Base-by-base conservation (phyloP, 53 echinoderm and acorn worm genomes). In the Stichopus horrens region DNA sequence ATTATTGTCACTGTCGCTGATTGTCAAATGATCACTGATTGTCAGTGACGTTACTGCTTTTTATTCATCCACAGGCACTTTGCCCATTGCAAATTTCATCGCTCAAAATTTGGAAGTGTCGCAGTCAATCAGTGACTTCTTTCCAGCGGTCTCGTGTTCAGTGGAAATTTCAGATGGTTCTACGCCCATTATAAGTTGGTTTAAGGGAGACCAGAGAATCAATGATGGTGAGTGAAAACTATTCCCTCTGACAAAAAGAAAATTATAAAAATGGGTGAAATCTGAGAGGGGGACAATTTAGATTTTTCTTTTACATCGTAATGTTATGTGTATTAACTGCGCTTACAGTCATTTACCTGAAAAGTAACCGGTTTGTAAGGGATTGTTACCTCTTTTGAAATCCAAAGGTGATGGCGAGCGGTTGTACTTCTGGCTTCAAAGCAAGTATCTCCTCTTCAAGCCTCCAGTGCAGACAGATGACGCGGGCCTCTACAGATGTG, bases 401-500 rank as follows among this genome's bases (percentile, higher is more conserved):
- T 66, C 67, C 67, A 66, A 11, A 66, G 67, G 11, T 14, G 67
- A 66, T 3, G 11, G 18, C 18, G 67, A 66, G 18, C 67, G 18
- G 67, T 66, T 14, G 18, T 66, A 14, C 18, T 66, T 66, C 11
- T 18, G 18, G 37, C 37, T 37, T 37, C 37, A 37, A 37, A 37
- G 2, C 37, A 37, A 37, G 37, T 55, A 54, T 53, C 53, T 79
- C n/a, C 6, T 16, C 16, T n/a, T 79, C 53, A n/a, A 6, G 7
- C 79, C 79, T 52, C 79, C 79, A 4, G 5, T 79, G 53, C n/a
- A 53, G 19, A 8, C 52, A 9, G 13, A 14, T 18, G 79, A 79
- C 53, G 56, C 56, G 51, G 79, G 79, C 4, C 13, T 10, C 7
- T 79, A 79, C 56, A 54, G 55, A 79, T 79, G 79, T 79, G 79